Evolutionary conservation across 2,113 vertebrate genomes (phyloP).

Genomic region (Cynopterus brachyotis): DNA sequence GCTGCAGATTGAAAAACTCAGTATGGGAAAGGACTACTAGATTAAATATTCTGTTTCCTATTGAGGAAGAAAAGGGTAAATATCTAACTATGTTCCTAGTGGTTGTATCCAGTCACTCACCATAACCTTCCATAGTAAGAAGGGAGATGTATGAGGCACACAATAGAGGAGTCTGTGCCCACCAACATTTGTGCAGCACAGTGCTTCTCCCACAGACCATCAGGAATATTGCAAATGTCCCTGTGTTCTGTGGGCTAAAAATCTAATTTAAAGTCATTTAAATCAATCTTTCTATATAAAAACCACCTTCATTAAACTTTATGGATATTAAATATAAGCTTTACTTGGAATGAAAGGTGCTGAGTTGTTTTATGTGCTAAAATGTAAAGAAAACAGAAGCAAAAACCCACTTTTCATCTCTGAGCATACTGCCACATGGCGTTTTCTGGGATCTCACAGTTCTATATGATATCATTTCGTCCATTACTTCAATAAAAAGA

Average conservation of each 20-base stretch:
- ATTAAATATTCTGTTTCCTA: neutral
- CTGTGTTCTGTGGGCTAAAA: neutral
- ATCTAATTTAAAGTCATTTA: neutral
- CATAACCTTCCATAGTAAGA: neutral
- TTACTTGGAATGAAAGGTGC: slow-evolving; percentile 1
- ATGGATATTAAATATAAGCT: slow-evolving; percentile 5
- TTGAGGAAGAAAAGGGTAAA: neutral
- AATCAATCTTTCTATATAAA: neutral
- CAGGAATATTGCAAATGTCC: neutral
- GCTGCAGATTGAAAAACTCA: neutral
- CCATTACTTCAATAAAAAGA: slow-evolving; percentile 54
- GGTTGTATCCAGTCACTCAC: neutral
- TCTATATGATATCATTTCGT: neutral
- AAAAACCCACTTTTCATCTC: slow-evolving; percentile 2
- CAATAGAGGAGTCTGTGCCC: fast-evolving
- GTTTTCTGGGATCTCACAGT: neutral
- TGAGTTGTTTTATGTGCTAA: slow-evolving; percentile 12
- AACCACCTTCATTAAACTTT: neutral
- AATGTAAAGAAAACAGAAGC: neutral
- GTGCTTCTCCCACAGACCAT: neutral
- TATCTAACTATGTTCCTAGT: neutral
- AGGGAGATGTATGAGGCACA: too few relatives aligned
- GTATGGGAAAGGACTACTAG: neutral
- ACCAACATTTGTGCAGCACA: neutral
- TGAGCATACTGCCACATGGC: neutral